These are phyloP conservation scores for Columba guinea DNA, from an alignment of 2,797 vertebrate genomes.

Conservation along the genomic window DNA sequence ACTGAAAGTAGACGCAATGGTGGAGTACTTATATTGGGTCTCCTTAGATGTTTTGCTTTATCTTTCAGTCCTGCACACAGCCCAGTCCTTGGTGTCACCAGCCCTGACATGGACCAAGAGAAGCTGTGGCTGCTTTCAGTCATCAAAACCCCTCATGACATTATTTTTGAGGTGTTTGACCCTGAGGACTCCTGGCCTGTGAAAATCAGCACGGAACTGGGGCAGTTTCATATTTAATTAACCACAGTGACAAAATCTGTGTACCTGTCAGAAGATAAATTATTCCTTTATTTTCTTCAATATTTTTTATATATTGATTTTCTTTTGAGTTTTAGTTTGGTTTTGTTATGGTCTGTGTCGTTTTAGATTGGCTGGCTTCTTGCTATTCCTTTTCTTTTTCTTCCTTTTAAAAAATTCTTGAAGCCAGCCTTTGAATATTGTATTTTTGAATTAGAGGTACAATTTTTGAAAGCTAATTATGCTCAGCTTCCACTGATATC, in stretches of 20 bases:
- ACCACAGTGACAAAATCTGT: neutral
- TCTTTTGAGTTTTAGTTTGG: neutral
- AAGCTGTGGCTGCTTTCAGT: neutral
- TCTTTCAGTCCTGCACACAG: neutral
- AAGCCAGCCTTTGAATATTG: neutral
- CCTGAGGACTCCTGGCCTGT: neutral
- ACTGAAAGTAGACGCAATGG: neutral
- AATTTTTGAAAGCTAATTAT: neutral
- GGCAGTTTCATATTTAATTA: neutral
- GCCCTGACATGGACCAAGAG: neutral
- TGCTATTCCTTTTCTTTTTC: neutral
- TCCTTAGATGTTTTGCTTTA: neutral
- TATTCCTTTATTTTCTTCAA: neutral
- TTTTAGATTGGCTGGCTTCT: neutral
- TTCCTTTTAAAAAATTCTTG: neutral
- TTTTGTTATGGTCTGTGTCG: neutral
- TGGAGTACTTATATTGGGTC: neutral
- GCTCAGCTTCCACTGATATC: neutral
- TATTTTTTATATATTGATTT: neutral
- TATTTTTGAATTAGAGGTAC: neutral
- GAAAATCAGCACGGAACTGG: neutral
- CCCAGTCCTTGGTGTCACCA: neutral
- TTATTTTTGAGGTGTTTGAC: neutral
- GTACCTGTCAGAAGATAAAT: neutral
- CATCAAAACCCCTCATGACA: neutral